A percentile compares a stretch with the other conserved stretches of the same genome.
Conservation (phyloP, 1,140 invertebrate species). For the Drosophila sturtevanti region DNA sequence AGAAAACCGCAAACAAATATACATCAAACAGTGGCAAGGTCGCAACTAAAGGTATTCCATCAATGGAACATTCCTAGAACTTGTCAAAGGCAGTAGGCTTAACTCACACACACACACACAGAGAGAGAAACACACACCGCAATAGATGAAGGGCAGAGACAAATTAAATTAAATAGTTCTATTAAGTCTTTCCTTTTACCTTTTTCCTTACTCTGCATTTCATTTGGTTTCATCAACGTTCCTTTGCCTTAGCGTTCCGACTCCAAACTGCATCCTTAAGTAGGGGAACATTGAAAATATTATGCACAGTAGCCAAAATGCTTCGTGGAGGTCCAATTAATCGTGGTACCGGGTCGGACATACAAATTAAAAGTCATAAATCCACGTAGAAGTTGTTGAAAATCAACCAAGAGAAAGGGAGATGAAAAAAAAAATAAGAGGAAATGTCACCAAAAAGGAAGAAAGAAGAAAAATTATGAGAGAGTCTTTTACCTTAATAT, state of each 20-base stretch:
- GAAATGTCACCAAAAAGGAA: slow-evolving; percentile 82
- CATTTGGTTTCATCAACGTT: background rate
- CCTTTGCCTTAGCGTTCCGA: background rate
- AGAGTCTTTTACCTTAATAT: slow-evolving; percentile 1
- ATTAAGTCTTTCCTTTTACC: slow-evolving; percentile 1
- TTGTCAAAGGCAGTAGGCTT: slow-evolving; percentile 23
- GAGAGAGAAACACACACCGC: slow-evolving; percentile 11
- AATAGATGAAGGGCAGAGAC: background rate
- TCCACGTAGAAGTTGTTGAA: slow-evolving; percentile 54
- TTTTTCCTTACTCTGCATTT: background rate
- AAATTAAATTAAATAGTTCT: slow-evolving; percentile 4
- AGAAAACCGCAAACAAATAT: slow-evolving; percentile 51
- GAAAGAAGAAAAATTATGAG: slow-evolving; percentile 48
- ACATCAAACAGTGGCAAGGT: slow-evolving; percentile 67
- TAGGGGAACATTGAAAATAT: slow-evolving; percentile 42
- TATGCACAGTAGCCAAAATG: slow-evolving; percentile 69
- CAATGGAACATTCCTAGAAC: slow-evolving; percentile 49
- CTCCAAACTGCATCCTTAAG: background rate
- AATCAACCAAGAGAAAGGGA: slow-evolving; percentile 23
- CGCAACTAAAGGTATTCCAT: slow-evolving; percentile 7
- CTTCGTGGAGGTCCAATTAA: slow-evolving; percentile 78
- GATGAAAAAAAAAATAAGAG: slow-evolving; percentile 22
- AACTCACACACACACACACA: slow-evolving; percentile 26
- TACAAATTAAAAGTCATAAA: slow-evolving; percentile 79
- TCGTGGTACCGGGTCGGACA: slow-evolving; percentile 73